A percentile compares a stretch with the other conserved stretches of the same genome.
These are phyloP conservation scores for Digitonthophagus gazella DNA, from an alignment of 2,888 invertebrate species.

Conservation along the genomic window DNA sequence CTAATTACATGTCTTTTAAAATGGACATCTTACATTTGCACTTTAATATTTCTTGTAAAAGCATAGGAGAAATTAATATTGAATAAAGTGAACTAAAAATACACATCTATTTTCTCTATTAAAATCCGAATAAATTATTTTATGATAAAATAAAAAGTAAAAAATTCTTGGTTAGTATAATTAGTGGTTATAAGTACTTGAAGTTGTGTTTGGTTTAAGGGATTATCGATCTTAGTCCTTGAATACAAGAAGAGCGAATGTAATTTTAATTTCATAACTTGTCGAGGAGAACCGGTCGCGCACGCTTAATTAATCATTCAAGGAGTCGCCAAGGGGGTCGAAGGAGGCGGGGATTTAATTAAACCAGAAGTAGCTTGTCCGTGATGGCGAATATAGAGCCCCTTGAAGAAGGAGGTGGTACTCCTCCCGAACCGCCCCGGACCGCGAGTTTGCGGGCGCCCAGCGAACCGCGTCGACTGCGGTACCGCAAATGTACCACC, in stretches of 20 bases:
- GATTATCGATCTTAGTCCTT: not conserved
- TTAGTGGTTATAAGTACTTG: not conserved
- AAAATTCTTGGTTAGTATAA: not conserved
- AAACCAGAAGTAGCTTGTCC: slow-evolving; percentile 49
- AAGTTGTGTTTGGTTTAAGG: not conserved
- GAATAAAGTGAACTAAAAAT: too few species aligned
- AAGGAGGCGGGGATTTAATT: slow-evolving; percentile 45
- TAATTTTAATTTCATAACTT: slow-evolving; percentile 46
- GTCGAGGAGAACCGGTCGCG: slow-evolving; percentile 35
- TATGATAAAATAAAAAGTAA: not conserved
- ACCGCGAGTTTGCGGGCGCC: slow-evolving; percentile 22
- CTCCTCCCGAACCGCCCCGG: slow-evolving; percentile 19
- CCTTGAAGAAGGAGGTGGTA: slow-evolving; percentile 22
- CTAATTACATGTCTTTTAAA: too few species aligned
- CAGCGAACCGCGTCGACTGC: slow-evolving; percentile 24
- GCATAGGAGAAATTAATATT: too few species aligned
- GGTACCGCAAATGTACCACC: slow-evolving; percentile 27
- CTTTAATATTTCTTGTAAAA: too few species aligned
- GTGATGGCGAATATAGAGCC: slow-evolving; percentile 46
- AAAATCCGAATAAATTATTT: too few species aligned
- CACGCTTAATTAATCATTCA: slow-evolving; percentile 48
- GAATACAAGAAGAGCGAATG: slow-evolving; percentile 20
- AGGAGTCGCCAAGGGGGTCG: slow-evolving; percentile 31
- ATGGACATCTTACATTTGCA: too few species aligned
- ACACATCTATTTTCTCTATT: too few species aligned